Base-by-base conservation (phyloP, 2,797 vertebrate genomes). In the Coccyzus lansbergi region DNA sequence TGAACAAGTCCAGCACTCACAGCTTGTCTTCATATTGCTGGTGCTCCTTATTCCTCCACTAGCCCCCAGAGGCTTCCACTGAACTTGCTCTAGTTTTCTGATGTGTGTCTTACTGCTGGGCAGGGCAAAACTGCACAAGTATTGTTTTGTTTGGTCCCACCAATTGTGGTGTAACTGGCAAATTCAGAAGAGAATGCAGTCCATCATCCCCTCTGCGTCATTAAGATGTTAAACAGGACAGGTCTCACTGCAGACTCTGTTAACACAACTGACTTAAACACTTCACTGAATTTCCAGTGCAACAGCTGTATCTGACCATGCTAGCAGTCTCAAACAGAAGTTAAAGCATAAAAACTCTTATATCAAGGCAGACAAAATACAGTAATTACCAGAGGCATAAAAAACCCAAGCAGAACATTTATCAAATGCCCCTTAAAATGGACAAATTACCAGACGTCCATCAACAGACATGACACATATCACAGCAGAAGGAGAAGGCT, bases 61-160 rank as follows among this genome's bases (percentile, higher is more conserved):
- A 9, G 38, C 38, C 38, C 38, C 38, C 38, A 38, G 53, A 53
- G 46, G 15, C 19, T 21, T 51, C 14, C 33, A 31, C 8, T 49
- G n/a, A 53, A 48, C 67, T 36, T 64, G 28, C 40, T 38, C 51
- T 34, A 51, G n/a, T 49, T 65, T 83, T 34, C 79, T 55, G 34
- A 18, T 16, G 7, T 13, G 9, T 31, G 5, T 36, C 38, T 58
- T 44, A 4, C 11, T 44, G 38, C 52, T 75, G 34, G 63, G 7
- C 10, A 62, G 8, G 31, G 33, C 40, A 75, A 69, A 79, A 55
- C 48, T 29, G 13, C 22, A 65, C 31, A 33, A 15, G 10, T 49
- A 49, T 29, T 1, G 0, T 21, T 59, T 1, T 34, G n/a, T 18
- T 18, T 40, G 21, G 11, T 60, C 25, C 48, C 20, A 8, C 28